Evolutionary conservation across 2,888 invertebrate species (phyloP), one percentile per base, ranked within the genome.

Genomic region (Tholera decimalis): DNA sequence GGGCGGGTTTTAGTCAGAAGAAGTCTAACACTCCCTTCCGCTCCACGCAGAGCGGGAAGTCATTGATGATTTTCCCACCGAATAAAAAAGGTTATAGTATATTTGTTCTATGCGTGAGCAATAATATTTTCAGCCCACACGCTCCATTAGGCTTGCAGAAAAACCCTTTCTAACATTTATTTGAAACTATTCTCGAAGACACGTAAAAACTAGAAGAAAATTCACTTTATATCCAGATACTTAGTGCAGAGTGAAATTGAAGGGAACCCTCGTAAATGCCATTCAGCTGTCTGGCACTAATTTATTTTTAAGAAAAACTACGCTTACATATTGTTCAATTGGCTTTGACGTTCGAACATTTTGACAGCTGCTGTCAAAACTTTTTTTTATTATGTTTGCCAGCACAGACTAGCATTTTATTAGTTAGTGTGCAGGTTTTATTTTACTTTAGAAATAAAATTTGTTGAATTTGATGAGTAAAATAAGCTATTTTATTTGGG

Each of bases 221-320:
- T 61, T 64, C 46, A 64, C 49, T 77, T 61, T 65, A 47, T 46
- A 47, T 41, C 41, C 41, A 56, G 74, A 63, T 61, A 58, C 43
- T 28, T 68, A 55, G n/a, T 47, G 64, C 15, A 49, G 50, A 53
- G 26, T 56, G 18, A 50, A 53, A 62, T 49, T 53, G 57, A 56
- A 22, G 44, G 22, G 39, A 51, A 77, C 77, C 74, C 77, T 73
- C 54, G 62, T 77, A 73, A 69, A 63, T 43, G 73, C 39, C 77
- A 61, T 63, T 77, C 77, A 70, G 24, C 59, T 73, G 77, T 77
- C 77, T 18, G 35, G 9, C 39, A 33, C 26, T 77, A 59, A 74
- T 74, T 70, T 70, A 61, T 66, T 66, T 63, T 66, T 11, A 57
- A 62, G 46, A 56, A 64, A 55, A 65, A 9, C 46, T n/a, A 41